Evolutionary conservation across 1,140 invertebrate species (phyloP).

Genomic region (Phocides pigmalion): DNA sequence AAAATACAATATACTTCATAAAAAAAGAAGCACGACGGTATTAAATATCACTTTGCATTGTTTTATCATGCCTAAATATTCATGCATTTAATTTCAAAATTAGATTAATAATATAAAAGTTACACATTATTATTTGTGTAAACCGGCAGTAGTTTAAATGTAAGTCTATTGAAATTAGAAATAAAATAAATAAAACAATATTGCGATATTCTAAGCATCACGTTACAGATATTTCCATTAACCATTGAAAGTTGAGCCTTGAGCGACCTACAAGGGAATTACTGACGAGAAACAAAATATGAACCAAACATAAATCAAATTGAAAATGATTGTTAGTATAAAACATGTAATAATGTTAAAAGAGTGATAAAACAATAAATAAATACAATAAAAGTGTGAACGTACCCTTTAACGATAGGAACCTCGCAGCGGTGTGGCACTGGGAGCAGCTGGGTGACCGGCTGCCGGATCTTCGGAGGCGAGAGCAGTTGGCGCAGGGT

Average conservation of each 20-base stretch:
- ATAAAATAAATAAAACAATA: not conserved
- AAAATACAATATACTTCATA: too few species aligned
- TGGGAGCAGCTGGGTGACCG: slow-evolving; percentile 19
- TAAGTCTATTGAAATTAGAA: not conserved
- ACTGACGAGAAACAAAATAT: not conserved
- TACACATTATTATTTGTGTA: too few species aligned
- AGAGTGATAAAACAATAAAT: slow-evolving; percentile 4
- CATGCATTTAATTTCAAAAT: too few species aligned
- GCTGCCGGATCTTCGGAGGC: slow-evolving; percentile 12
- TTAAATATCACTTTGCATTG: too few species aligned
- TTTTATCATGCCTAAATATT: too few species aligned
- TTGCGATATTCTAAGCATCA: not conserved
- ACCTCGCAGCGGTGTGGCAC: slow-evolving; percentile 12
- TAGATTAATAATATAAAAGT: too few species aligned
- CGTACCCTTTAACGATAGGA: slow-evolving; percentile 42
- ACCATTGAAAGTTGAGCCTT: not conserved
- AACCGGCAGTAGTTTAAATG: not conserved
- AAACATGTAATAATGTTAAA: not conserved
- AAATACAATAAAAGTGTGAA: slow-evolving; percentile 30
- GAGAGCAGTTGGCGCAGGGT: slow-evolving; percentile 24
- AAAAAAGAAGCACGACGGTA: too few species aligned
- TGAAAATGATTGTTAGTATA: not conserved
- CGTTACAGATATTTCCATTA: not conserved
- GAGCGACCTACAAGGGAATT: not conserved
- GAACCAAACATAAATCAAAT: not conserved